A percentile compares a stretch with the other conserved stretches of the same genome.
These are phyloP conservation scores for Chrysomela aeneicollis DNA, from an alignment of 2,888 invertebrate genomes.

Conservation along the genomic window DNA sequence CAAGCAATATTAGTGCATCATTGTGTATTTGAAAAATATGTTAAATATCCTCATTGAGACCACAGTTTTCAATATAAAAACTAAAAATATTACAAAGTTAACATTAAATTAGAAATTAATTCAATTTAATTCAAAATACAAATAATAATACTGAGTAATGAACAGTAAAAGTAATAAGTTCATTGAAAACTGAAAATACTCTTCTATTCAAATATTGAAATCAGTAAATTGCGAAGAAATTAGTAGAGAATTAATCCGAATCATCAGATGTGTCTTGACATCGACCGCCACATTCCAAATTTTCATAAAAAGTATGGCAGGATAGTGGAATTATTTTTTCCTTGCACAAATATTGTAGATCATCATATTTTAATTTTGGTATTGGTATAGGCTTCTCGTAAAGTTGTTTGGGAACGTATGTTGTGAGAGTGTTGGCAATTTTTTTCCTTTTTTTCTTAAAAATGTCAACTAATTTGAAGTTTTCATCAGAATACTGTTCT, in stretches of 20 bases:
- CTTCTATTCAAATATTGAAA: too few relatives aligned
- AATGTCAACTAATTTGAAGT: slow-evolving; percentile 5
- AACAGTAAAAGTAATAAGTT: not conserved
- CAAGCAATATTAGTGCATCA: not conserved
- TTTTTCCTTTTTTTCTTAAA: slow-evolving; percentile 2
- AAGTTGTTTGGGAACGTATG: slow-evolving; percentile 14
- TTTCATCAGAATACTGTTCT: slow-evolving; percentile 10
- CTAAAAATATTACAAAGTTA: not conserved
- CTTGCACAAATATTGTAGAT: not conserved
- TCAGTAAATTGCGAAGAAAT: not conserved
- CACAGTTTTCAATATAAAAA: not conserved
- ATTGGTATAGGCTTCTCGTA: slow-evolving; percentile 16
- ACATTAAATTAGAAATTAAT: too few relatives aligned
- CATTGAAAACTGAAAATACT: not conserved
- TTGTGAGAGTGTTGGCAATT: slow-evolving; percentile 5
- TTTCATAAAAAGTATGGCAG: slow-evolving; percentile 16
- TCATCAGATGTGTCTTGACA: slow-evolving; percentile 15
- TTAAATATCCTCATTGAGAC: not conserved
- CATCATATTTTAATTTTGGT: not conserved
- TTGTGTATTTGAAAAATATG: not conserved
- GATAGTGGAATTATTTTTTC: slow-evolving; percentile 13
- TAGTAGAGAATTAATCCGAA: slow-evolving; percentile 10
- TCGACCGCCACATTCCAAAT: slow-evolving; percentile 10
- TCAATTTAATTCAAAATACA: too few relatives aligned
- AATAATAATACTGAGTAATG: not conserved